Evolutionary conservation across 2,113 vertebrate genomes (phyloP), one percentile per base, ranked within the genome.

Genomic region (Alexandromys fortis): DNA sequence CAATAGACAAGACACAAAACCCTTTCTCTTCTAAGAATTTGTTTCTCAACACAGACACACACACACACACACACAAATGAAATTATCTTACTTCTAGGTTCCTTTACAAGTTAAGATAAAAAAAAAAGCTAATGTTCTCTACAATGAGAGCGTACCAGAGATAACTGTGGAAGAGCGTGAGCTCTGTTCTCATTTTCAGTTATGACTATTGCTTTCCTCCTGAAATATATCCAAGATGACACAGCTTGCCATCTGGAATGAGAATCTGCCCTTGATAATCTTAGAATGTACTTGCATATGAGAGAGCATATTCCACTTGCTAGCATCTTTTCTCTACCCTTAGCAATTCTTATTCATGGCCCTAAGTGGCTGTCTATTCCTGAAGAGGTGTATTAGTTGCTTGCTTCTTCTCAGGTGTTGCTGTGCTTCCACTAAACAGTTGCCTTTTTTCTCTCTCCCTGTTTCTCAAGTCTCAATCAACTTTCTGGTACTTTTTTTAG

Each of bases 1-100:
- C 3, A 58, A 24, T 19, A 47, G 24, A 28, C 24, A 61, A 2
- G 0, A 87, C 0, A 65, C 0, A 35, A 7, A 26, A 0, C 0
- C 9, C 1, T 33, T 75, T 17, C 26, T 88, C 21, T 38, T 13
- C 26, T 47, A 14, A 1, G 13, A 17, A 45, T 35, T 0, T 45
- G 4, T 61, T 26, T 4, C n/a, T n/a, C 38, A 17, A 70, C 42
- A 42, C 42, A 42, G 11, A 82, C 0, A 30, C 2, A 38, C 0
- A 70, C 7, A 82, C 0, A 70, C 7, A 82, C 24, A 13, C 7
- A 82, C 24, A 13, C 22, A 4, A 35, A 7, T 47, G 7, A 28
- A 5, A 7, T 49, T 52, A 88, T 83, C n/a, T 45, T 58, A 30
- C 10, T 76, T 72, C 63, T 52, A 65, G 13, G 0, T 86, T 55